Conservation (phyloP, 2,888 invertebrate species). For the Acholoe squamosa region DNA sequence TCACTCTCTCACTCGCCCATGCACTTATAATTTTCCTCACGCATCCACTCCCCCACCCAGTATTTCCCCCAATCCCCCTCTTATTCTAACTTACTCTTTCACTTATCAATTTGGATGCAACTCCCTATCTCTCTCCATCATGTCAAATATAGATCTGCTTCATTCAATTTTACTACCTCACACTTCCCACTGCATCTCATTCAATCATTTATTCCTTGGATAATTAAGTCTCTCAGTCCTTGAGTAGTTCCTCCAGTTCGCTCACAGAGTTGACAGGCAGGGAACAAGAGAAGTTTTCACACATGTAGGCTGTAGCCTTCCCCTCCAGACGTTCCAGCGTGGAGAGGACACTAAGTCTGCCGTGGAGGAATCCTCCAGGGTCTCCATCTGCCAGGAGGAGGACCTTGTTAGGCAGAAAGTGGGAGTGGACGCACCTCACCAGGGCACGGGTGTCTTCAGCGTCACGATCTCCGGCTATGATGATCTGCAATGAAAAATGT, state of each 20-base stretch:
- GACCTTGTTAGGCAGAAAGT: conserved; percentile 88
- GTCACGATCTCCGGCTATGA: conserved; percentile 86
- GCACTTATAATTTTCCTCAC: too few species aligned
- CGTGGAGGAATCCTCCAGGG: conserved; percentile 81
- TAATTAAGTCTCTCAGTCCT: background rate
- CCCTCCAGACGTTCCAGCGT: conserved; percentile 85
- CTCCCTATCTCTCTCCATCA: too few species aligned
- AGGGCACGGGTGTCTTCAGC: conserved; percentile 88
- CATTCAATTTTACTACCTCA: background rate
- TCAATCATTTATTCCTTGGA: background rate
- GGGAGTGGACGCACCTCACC: conserved; percentile 87
- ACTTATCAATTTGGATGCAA: too few species aligned
- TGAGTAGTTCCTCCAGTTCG: conserved; percentile 84
- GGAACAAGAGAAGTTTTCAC: conserved; percentile 89
- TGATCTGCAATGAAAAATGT: conserved; percentile 74
- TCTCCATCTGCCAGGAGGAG: conserved; percentile 85
- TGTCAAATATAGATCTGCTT: too few species aligned
- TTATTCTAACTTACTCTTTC: too few species aligned
- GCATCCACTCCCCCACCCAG: too few species aligned
- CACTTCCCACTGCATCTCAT: background rate
- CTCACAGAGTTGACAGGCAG: conserved; percentile 89
- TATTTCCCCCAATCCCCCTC: too few species aligned
- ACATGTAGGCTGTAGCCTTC: conserved; percentile 90
- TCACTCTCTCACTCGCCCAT: too few species aligned
- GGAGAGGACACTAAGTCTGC: conserved; percentile 80